Percentiles rank a stretch among this genome's conserved stretches.
Evolutionary conservation across 2,797 vertebrate genomes (phyloP).

Genomic region (Gila robusta): DNA sequence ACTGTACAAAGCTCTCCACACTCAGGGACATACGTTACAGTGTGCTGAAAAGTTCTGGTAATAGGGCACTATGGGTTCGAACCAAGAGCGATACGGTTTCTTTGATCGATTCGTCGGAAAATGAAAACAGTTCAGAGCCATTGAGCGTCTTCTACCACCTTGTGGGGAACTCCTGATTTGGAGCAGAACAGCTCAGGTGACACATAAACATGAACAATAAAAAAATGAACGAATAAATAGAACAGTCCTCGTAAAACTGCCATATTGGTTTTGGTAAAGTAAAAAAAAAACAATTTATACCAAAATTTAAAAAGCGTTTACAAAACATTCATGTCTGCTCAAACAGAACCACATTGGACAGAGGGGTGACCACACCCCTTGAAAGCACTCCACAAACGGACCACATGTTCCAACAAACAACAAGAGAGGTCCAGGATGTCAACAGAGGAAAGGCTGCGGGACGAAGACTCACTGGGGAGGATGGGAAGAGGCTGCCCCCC

Average conservation of each 20-base stretch:
- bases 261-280: conserved; percentile 34
- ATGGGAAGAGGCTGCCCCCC: conserved; percentile 16
- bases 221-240: conserved; percentile 22
- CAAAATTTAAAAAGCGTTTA: conserved; percentile 52
- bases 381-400: conserved; percentile 52
- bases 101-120: conserved; percentile 68
- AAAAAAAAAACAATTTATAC: conserved; percentile 23
- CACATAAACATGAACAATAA: conserved; percentile 41
- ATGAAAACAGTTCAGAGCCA: conserved; percentile 85
- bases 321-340: conserved; percentile 61
- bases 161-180: conserved; percentile 48
- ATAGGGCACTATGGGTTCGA: conserved; percentile 69
- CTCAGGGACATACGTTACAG: conserved; percentile 75
- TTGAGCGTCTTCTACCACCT: conserved; percentile 52
- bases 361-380: conserved; percentile 21
- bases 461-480: conserved; percentile 9
- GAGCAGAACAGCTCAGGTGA: conserved; percentile 55
- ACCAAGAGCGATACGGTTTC: conserved; percentile 67
- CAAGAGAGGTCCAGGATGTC: conserved; percentile 54
- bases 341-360: conserved; percentile 56
- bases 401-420: conserved; percentile 57
- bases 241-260: conserved; percentile 52
- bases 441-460: conserved; percentile 38
- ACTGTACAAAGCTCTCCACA: conserved; percentile 75
- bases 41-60: conserved; percentile 75